Conservation (phyloP, 2,888 invertebrate species). For the Eupeodes luniger region DNA sequence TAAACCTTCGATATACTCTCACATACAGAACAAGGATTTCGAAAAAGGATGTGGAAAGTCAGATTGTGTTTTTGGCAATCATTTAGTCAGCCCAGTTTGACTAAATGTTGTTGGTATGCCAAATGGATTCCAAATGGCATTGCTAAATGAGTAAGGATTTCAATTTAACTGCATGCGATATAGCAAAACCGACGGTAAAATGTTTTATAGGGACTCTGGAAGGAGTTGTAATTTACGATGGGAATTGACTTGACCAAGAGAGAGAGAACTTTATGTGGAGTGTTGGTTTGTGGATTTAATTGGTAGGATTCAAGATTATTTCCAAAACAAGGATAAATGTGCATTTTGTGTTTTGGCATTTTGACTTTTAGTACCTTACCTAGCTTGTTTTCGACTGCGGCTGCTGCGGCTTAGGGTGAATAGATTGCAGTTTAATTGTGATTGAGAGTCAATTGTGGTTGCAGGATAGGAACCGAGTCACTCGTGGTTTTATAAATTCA, state of each 20-base stretch:
- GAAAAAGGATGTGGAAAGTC: slow-evolving; percentile 8
- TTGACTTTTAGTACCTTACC: slow-evolving; percentile 31
- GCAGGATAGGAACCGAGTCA: slow-evolving; percentile 15
- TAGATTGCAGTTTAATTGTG: slow-evolving; percentile 53
- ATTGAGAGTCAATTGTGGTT: slow-evolving; percentile 45
- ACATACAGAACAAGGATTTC: not conserved
- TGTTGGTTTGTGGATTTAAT: slow-evolving; percentile 53
- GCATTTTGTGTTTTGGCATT: slow-evolving; percentile 52
- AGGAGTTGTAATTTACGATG: slow-evolving; percentile 72
- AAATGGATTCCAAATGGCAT: slow-evolving; percentile 74
- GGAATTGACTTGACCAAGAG: slow-evolving; percentile 62
- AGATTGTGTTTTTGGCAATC: slow-evolving; percentile 44
- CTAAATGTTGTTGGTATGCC: slow-evolving; percentile 58
- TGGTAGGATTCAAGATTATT: slow-evolving; percentile 30
- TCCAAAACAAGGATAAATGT: slow-evolving; percentile 35
- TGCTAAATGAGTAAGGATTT: slow-evolving; percentile 73
- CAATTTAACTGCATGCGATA: slow-evolving; percentile 54
- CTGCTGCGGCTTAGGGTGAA: slow-evolving; percentile 17
- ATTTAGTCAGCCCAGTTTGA: slow-evolving; percentile 60
- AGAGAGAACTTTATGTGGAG: slow-evolving; percentile 22
- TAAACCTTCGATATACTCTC: too few species aligned
- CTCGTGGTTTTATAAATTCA: slow-evolving; percentile 14
- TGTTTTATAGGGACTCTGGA: not conserved
- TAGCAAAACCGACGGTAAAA: not conserved
- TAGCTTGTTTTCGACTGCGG: not conserved